A percentile compares a stretch with the other conserved stretches of the same genome.
phyloP scores from a whole-genome alignment of 2,113 vertebrate genomes.

The Gobio gobio region DNA sequence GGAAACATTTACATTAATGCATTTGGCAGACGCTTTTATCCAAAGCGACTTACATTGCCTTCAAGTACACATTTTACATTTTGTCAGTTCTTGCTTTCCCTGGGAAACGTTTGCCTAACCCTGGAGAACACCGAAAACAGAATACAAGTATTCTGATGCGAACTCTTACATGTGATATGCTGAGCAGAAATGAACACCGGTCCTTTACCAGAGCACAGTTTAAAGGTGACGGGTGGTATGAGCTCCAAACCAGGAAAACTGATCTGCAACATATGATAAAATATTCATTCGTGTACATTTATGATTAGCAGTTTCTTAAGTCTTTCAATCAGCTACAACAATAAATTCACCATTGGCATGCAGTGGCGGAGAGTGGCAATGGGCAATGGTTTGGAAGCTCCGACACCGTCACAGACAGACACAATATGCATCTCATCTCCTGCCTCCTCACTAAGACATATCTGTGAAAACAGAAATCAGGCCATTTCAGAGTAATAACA shows the following conservation, averaged over 20 bases:
- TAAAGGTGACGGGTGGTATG: constrained; percentile 70
- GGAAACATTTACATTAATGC: too few relatives aligned
- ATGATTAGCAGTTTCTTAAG: neutral
- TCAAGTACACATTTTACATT: too few relatives aligned
- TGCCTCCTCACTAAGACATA: constrained; percentile 67
- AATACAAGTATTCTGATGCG: neutral
- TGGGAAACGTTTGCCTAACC: too few relatives aligned
- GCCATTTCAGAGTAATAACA: neutral
- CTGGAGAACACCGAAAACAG: neutral
- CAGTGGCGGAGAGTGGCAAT: constrained; percentile 64
- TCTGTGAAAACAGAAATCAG: constrained; percentile 52
- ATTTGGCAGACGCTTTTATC: too few relatives aligned
- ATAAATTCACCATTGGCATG: constrained; percentile 69
- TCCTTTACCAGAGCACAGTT: constrained; percentile 68
- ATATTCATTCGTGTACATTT: neutral
- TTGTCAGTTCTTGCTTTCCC: too few relatives aligned
- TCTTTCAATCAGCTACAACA: neutral
- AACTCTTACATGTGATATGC: constrained; percentile 67
- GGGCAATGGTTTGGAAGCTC: constrained; percentile 50
- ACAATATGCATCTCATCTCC: constrained; percentile 71
- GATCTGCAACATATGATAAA: constrained; percentile 60
- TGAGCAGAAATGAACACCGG: constrained; percentile 73
- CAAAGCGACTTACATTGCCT: too few relatives aligned
- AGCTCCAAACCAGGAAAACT: constrained; percentile 70
- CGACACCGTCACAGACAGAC: constrained; percentile 61